phyloP scores from a whole-genome alignment of 2,888 invertebrate species.

The Hemaris fuciformis region DNA sequence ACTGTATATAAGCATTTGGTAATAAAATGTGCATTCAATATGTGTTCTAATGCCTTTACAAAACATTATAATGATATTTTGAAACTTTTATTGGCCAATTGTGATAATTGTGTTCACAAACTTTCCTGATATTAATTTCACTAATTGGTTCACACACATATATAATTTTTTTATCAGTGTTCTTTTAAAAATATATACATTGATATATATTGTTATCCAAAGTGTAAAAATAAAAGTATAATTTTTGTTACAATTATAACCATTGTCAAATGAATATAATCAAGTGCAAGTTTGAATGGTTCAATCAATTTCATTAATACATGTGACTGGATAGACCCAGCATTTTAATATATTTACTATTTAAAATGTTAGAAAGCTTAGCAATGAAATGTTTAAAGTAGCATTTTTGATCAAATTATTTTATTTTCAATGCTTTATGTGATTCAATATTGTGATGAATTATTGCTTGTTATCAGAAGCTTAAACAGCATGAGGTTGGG shows the following conservation, averaged over 20 bases:
- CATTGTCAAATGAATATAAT: conserved; percentile 21
- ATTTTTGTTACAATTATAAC: conserved; percentile 8
- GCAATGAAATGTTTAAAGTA: conserved; percentile 71
- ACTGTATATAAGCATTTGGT: neutral
- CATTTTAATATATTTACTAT: conserved; percentile 77
- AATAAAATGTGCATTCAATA: neutral
- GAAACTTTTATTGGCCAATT: conserved; percentile 1
- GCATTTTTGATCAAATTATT: conserved; percentile 77
- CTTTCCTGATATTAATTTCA: neutral
- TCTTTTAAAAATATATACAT: neutral
- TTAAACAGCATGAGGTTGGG: conserved; percentile 55
- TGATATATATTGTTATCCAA: conserved; percentile 1
- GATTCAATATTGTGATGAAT: conserved; percentile 69
- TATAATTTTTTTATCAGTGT: neutral
- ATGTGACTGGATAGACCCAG: conserved; percentile 69
- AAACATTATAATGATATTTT: neutral
- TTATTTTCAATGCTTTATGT: conserved; percentile 74
- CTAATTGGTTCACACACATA: neutral
- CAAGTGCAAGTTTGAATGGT: conserved; percentile 68
- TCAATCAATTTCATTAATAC: conserved; percentile 43
- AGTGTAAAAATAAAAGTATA: conserved; percentile 1
- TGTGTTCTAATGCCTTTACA: neutral
- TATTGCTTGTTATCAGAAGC: conserved; percentile 64
- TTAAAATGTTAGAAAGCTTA: conserved; percentile 76
- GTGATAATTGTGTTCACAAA: neutral